phyloP scores from a whole-genome alignment of 2,888 invertebrate genomes.

The Ypsolopha sequella region DNA sequence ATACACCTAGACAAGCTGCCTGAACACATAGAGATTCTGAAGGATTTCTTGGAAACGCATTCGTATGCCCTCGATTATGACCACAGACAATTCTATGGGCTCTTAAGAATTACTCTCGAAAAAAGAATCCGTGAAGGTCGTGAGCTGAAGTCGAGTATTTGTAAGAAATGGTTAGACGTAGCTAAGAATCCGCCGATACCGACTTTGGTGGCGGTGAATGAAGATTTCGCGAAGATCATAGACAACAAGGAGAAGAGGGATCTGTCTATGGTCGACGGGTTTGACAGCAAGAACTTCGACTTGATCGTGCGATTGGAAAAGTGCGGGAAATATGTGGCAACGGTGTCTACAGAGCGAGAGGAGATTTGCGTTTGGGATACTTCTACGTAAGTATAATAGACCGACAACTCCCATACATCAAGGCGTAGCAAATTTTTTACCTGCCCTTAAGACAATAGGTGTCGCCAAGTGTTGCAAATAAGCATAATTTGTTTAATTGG shows the following conservation, averaged over 20 bases:
- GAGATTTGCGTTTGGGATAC: slow-evolving; percentile 89
- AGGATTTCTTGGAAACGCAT: slow-evolving; percentile 78
- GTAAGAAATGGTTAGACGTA: slow-evolving; percentile 52
- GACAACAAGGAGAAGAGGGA: slow-evolving; percentile 37
- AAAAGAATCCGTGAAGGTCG: slow-evolving; percentile 40
- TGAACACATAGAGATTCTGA: slow-evolving; percentile 69
- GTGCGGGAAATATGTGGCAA: slow-evolving; percentile 80
- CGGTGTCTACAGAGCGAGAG: slow-evolving; percentile 79
- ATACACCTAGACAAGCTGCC: slow-evolving; percentile 57
- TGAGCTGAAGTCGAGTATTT: slow-evolving; percentile 41
- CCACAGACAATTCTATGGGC: slow-evolving; percentile 85
- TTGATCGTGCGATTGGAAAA: slow-evolving; percentile 73
- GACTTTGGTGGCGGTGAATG: slow-evolving; percentile 71
- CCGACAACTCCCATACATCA: too few relatives aligned
- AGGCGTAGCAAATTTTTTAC: too few relatives aligned
- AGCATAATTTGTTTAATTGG: too few relatives aligned
- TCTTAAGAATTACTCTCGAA: slow-evolving; percentile 56
- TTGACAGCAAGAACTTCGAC: slow-evolving; percentile 68
- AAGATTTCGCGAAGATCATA: slow-evolving; percentile 45
- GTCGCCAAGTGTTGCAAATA: too few relatives aligned
- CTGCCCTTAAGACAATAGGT: too few relatives aligned
- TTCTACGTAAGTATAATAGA: slow-evolving; percentile 32
- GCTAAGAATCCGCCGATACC: slow-evolving; percentile 70
- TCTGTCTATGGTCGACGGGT: slow-evolving; percentile 42
- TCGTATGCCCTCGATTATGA: slow-evolving; percentile 83